Conservation (phyloP, 2,888 invertebrate genomes). For the Acanthosepion esculentum region DNA sequence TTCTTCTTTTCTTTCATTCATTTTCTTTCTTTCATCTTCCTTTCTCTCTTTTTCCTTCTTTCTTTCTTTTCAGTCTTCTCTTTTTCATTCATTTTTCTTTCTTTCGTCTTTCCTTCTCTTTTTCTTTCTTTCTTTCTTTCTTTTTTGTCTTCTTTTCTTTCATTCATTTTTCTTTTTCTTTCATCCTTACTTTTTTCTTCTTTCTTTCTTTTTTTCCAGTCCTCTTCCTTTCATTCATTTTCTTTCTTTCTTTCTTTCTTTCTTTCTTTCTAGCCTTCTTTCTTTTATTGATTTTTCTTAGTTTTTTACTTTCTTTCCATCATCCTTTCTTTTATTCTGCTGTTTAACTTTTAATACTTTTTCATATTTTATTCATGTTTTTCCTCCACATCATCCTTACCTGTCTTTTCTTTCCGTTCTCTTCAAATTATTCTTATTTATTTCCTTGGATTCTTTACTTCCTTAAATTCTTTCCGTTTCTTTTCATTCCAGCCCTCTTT, state of each 20-base stretch:
- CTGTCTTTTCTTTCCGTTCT: too few relatives aligned
- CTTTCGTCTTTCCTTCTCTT: background rate
- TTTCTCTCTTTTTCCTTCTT: background rate
- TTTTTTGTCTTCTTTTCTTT: background rate
- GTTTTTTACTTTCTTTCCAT: background rate
- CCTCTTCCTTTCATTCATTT: background rate
- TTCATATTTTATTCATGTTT: too few relatives aligned
- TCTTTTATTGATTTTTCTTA: background rate
- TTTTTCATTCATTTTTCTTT: background rate
- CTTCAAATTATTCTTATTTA: too few relatives aligned
- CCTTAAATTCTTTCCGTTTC: too few relatives aligned
- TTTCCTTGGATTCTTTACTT: too few relatives aligned
- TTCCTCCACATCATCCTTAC: too few relatives aligned
- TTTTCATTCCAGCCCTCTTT: too few relatives aligned
- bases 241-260: too few relatives aligned
- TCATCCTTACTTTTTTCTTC: too few relatives aligned
- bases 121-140: background rate
- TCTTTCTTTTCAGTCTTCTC: background rate
- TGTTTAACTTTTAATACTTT: too few relatives aligned
- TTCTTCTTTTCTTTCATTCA: background rate
- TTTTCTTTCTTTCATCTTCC: too few relatives aligned
- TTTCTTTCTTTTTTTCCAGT: too few relatives aligned
- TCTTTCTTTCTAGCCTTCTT: background rate
- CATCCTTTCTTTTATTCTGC: background rate
- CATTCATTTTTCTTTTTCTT: background rate